Conservation (phyloP, 2,797 vertebrate species). For the Urophycis tenuis region DNA sequence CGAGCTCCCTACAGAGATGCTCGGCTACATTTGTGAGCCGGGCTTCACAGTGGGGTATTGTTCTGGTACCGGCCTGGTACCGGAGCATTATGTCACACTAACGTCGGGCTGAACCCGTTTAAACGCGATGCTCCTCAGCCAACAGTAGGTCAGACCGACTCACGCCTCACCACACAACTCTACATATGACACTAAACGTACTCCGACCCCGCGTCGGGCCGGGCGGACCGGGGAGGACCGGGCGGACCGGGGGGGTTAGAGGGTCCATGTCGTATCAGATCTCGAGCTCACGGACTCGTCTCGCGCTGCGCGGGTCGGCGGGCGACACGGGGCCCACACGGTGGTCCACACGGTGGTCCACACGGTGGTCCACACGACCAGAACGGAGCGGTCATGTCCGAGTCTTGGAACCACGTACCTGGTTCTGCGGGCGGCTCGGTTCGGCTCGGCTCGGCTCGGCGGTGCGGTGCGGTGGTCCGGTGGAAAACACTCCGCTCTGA, state of each 20-base stretch:
- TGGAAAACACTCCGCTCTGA: slow-evolving; percentile 79
- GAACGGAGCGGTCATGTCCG: not conserved
- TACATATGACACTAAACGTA: no score
- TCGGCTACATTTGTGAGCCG: not conserved
- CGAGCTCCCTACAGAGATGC: slow-evolving; percentile 29
- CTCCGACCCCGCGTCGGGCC: no score
- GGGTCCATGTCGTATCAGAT: no score
- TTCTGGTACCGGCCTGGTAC: slow-evolving; percentile 23
- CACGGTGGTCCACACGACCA: no score
- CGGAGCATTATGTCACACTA: not conserved
- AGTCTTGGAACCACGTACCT: slow-evolving; percentile 46
- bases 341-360: no score
- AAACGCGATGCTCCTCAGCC: not conserved
- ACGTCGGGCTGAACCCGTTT: not conserved
- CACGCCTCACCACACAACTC: no score
- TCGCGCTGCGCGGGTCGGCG: no score
- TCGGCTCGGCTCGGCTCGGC: slow-evolving; percentile 38
- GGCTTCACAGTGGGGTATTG: no score
- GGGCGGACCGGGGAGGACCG: no score
- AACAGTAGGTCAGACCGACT: not conserved
- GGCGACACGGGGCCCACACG: no score
- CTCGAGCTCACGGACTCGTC: no score
- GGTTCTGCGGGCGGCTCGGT: slow-evolving; percentile 37
- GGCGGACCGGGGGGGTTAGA: no score
- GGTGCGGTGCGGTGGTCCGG: slow-evolving; percentile 65